Base-by-base conservation (phyloP, 2,888 invertebrate species). In the Xylota segnis region DNA sequence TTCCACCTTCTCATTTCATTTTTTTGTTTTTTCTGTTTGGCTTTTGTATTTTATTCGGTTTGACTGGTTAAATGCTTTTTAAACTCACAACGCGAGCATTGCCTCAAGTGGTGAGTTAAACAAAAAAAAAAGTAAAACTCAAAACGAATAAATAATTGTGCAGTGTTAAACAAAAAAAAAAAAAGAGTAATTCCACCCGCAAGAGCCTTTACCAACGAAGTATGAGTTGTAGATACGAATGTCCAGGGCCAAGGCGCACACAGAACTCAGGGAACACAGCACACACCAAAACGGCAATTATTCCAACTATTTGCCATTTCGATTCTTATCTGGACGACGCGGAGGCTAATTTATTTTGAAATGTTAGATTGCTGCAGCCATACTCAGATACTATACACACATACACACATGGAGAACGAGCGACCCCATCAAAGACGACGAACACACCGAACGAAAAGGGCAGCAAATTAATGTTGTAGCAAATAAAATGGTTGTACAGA, bases 221-320 rank as follows among this genome's bases (percentile, higher is more conserved):
- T 59, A 61, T 5, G 6, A 32, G 37, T 12, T 2, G 12, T 52
- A 23, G 12, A 6, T 16, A 4, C 37, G 12, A 6, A 5, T 50
- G 56, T 29, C 27, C 14, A 52, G n/a, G 40, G 61, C 59, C 45
- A 29, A 32, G 52, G 40, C 37, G 40, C n/a, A 61, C 61, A 52
- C 34, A 43, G n/a, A n/a, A n/a, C n/a, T n/a, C 27, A 50, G 40
- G 23, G 29, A n/a, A 50, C 59, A 40, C 12, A 16, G 43, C 27
- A 61, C 72, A 77, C 72, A 77, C 70, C 52, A 63, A 87, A 87
- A 59, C 87, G 74, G 83, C 87, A 83, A 87, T 87, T 83, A 87
- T 87, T 83, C 68, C 87, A 83, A 83, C 87, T 83, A 83, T 87
- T 87, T 87, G 87, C 87, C 87, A 87, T 87, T 87, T 87, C 77